Evolutionary conservation across 2,113 vertebrate genomes (phyloP), one percentile per base, ranked within the genome.

Genomic region (Pica pica): DNA sequence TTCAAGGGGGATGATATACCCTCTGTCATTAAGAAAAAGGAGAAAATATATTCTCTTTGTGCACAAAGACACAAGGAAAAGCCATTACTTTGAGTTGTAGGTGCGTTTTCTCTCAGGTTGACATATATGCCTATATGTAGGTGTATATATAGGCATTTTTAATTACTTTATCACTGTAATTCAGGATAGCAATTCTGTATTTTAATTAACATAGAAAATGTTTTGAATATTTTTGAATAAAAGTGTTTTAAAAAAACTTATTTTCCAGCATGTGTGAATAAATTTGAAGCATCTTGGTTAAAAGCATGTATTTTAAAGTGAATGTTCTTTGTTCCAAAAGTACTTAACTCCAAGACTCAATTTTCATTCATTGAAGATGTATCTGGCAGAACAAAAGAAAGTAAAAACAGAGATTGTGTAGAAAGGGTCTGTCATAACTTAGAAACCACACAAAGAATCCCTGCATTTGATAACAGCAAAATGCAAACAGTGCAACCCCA

Each of bases 161-260:
- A 89, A 56, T 81, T 31, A 86, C 28, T 73, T 80, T 37, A 49
- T 44, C 10, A 30, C 18, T 56, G 41, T 77, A 60, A 88, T 60
- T 90, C 47, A 75, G 55, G 49, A 64, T 13, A 70, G 30, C 11
- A 68, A 30, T 30, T 93, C 49, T 93, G 56, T 59, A 37, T 50
- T 77, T 90, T 80, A 73, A 88, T 53, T 35, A 74, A 47, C 9
- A 75, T 8, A 53, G 31, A 59, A 83, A 82, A 68, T n/a, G 9
- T 69, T 82, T 39, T 13, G 23, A 61, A 49, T 90, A 68, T 85
- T 93, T 94, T 94, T 83, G 3, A 91, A 94, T 94, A 89, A 78
- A 94, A 75, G 4, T 30, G 3, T 52, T 52, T 89, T n/a, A 2
- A 4, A 78, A 19, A 47, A 67, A 4, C 7, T 44, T 16, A 21